These are phyloP conservation scores for Asteroscopus sphinx DNA, from an alignment of 2,888 invertebrate species.

Conservation along the genomic window DNA sequence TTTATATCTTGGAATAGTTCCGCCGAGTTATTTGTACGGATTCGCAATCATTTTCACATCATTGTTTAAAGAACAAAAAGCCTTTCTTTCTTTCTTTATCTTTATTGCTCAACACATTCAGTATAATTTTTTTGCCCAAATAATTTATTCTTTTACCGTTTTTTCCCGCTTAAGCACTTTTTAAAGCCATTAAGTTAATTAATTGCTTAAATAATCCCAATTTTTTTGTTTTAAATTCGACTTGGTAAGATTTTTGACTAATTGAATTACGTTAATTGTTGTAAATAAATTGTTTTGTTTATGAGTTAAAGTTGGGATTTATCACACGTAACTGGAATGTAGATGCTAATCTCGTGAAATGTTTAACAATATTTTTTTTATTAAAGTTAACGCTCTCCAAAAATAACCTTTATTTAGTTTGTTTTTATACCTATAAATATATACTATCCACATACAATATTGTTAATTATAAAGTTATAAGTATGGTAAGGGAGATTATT, in stretches of 20 bases:
- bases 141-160: constrained; percentile 38
- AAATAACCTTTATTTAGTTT: no score
- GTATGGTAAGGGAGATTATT: no score
- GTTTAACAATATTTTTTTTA: no score
- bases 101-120: constrained; percentile 14
- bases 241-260: constrained; percentile 22
- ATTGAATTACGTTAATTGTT: constrained; percentile 7
- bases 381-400: no score
- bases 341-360: no score
- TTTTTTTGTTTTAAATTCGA: constrained; percentile 33
- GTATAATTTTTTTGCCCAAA: constrained; percentile 25
- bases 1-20: constrained; percentile 12
- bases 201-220: constrained; percentile 53
- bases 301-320: not conserved
- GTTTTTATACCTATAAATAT: no score
- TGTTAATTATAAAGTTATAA: no score
- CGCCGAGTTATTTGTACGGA: constrained; percentile 9
- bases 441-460: no score
- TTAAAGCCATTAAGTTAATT: constrained; percentile 54
- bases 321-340: no score
- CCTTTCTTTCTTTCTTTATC: constrained; percentile 6
- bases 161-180: constrained; percentile 40
- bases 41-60: constrained; percentile 28
- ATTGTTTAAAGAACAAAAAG: constrained; percentile 19
- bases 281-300: constrained; percentile 2